phyloP scores from a whole-genome alignment of 2,113 vertebrate species.

The Pterocles gutturalis region DNA sequence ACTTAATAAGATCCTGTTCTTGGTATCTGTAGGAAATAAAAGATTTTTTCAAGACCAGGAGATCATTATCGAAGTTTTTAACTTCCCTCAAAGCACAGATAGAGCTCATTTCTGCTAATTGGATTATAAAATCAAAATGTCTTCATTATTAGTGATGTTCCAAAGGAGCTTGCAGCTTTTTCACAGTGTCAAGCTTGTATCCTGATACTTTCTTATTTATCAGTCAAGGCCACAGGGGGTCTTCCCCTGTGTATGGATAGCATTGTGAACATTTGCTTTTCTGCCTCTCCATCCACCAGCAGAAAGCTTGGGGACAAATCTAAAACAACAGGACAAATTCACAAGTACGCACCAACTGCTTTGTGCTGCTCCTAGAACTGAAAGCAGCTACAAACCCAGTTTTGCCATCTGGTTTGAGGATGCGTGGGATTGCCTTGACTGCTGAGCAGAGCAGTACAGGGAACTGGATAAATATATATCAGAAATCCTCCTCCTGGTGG shows the following conservation, averaged over 20 bases:
- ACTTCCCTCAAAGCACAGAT: conserved; percentile 6
- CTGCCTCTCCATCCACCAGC: not conserved
- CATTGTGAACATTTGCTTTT: not conserved
- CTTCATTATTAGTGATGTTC: conserved; percentile 5
- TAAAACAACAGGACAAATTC: not conserved
- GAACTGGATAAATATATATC: not conserved
- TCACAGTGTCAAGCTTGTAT: not conserved
- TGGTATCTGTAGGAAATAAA: not conserved
- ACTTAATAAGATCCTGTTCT: conserved; percentile 11
- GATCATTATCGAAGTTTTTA: not conserved
- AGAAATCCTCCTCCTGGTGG: not conserved
- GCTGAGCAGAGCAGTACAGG: not conserved
- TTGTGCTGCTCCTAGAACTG: not conserved
- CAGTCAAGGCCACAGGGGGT: not conserved
- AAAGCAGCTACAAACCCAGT: not conserved
- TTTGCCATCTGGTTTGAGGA: conserved; percentile 44
- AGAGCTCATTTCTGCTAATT: conserved; percentile 39
- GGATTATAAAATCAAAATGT: conserved; percentile 30
- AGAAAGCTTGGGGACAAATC: not conserved
- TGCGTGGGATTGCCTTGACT: not conserved
- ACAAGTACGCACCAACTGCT: not conserved
- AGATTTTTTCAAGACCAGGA: conserved; percentile 30
- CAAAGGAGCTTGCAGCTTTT: conserved; percentile 13
- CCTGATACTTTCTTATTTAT: not conserved
- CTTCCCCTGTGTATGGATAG: not conserved